Evolutionary conservation across 1,140 invertebrate species (phyloP).

Genomic region (Rhopalosiphum padi): DNA sequence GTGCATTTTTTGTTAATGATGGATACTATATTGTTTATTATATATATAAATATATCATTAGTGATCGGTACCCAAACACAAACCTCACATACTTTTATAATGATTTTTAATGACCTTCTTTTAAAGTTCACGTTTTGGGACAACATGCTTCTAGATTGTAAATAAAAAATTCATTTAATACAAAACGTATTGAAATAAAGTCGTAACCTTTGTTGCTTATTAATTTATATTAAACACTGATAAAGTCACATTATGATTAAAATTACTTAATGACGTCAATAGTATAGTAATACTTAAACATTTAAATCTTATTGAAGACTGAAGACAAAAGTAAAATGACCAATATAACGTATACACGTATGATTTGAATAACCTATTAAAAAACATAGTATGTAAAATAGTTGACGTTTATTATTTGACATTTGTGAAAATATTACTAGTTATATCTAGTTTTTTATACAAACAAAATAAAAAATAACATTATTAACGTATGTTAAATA

Average conservation of each 20-base stretch:
- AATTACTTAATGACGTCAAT: conserved; percentile 26
- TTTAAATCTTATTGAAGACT: not conserved
- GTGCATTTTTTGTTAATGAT: too few relatives aligned
- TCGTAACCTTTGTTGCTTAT: not conserved
- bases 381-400: not conserved
- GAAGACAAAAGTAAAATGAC: not conserved
- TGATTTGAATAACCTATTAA: not conserved
- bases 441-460: not conserved
- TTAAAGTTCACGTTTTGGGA: not conserved
- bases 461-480: too few relatives aligned
- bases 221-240: not conserved
- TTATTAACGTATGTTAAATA: too few relatives aligned
- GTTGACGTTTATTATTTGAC: not conserved
- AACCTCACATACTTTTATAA: not conserved
- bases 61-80: not conserved
- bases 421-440: not conserved
- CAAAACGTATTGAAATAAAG: not conserved
- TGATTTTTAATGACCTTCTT: not conserved
- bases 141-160: not conserved
- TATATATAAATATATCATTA: not conserved
- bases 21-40: too few relatives aligned
- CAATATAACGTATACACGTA: not conserved
- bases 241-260: not conserved
- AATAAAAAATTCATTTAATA: not conserved
- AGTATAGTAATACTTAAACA: not conserved